Evolutionary conservation across 2,113 vertebrate species (phyloP), one percentile per base, ranked within the genome.

Genomic region (Cercocebus atys): DNA sequence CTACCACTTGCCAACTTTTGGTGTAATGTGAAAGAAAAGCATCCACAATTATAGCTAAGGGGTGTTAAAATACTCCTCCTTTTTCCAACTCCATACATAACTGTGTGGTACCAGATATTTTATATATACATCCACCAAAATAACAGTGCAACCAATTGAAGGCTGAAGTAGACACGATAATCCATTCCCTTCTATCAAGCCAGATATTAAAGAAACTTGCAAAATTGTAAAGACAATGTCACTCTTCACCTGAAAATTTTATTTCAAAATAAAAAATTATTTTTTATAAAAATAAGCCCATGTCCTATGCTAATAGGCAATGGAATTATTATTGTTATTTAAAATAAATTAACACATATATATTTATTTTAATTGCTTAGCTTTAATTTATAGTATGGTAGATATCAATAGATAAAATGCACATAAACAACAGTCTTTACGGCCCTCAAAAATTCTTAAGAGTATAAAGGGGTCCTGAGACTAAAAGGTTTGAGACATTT

Each of bases 181-280:
- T 27, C 35, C 16, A 86, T 3, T 68, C 8, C 55, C 45, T 40
- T 61, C 45, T 38, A 38, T 40, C 12, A 89, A 73, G 5, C 5
- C n/a, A 73, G 10, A 76, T 9, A 25, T 47, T 84, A 75, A 83
- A 43, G 40, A 93, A 14, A 32, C 47, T 75, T 94, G 82, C 9
- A 80, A 85, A 96, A 47, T 0, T 93, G 9, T 84, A 13, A 93
- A 90, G 25, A 76, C 20, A 90, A 32, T 40, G 10, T 86, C 40
- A 70, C 30, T 93, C 59, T 90, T 95, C 47, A 40, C 18, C 61
- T 78, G 81, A 76, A 5, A 52, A 86, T 38, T 82, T 86, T 79
- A 70, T 89, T 95, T 90, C 82, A n/a, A 59, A 82, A 93, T 57
- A 90, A 64, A 64, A 22, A 70, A 92, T 72, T 89, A 76, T 61